A percentile compares a stretch with the other conserved stretches of the same genome.
phyloP scores from a whole-genome alignment of 1,140 invertebrate genomes.

The Anoplolepis gracilipes region DNA sequence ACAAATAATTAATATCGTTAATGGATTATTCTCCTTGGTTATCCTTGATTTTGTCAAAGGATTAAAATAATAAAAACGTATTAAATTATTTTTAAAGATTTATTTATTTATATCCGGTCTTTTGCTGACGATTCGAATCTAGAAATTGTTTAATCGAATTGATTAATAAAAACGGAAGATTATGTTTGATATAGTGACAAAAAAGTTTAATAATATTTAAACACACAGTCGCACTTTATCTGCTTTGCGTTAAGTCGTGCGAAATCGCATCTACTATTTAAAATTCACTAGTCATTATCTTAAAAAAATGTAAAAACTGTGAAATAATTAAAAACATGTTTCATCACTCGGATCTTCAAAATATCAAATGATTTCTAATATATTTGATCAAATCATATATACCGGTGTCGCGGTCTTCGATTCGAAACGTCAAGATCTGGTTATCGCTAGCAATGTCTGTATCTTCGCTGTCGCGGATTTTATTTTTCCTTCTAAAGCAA shows the following conservation, averaged over 20 bases:
- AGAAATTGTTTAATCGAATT: neutral
- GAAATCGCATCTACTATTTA: neutral
- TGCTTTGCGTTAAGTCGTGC: neutral
- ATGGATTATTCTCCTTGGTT: neutral
- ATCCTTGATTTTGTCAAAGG: neutral
- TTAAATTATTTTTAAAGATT: slow-evolving; percentile 11
- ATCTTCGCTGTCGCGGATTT: slow-evolving; percentile 66
- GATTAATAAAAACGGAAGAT: neutral
- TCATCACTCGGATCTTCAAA: neutral
- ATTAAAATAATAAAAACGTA: neutral
- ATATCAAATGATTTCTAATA: neutral
- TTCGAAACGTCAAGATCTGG: slow-evolving; percentile 1
- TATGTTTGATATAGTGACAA: neutral
- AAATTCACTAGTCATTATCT: neutral
- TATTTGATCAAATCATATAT: neutral
- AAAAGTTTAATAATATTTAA: neutral
- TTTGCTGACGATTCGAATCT: neutral
- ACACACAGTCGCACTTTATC: neutral
- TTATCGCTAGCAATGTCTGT: slow-evolving; percentile 1
- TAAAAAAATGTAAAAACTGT: neutral
- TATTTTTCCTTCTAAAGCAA: slow-evolving; percentile 80
- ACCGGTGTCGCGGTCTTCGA: slow-evolving; percentile 40
- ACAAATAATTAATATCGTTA: neutral
- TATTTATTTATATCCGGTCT: neutral
- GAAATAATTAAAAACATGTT: neutral